A percentile compares a stretch with the other conserved stretches of the same genome.
These are phyloP conservation scores for Solenopsis fugax DNA, from an alignment of 1,140 invertebrate species.

Conservation along the genomic window DNA sequence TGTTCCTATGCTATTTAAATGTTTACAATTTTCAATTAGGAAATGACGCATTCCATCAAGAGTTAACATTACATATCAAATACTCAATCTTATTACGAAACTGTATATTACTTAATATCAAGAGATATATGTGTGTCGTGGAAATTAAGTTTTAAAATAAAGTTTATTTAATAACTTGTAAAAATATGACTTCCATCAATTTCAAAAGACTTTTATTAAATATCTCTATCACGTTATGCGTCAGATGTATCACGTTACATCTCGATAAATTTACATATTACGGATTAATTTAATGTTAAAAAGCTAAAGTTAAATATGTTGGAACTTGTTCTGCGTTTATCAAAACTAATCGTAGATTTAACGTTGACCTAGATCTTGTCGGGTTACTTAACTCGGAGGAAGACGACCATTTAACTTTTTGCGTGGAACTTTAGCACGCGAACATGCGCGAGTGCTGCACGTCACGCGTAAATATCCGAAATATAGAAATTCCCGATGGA, in stretches of 20 bases:
- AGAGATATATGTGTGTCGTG: too few species aligned
- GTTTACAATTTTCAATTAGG: neutral
- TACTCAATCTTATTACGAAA: neutral
- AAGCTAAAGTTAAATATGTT: neutral
- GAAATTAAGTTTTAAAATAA: neutral
- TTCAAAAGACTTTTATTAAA: neutral
- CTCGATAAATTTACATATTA: neutral
- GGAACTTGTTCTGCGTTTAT: constrained; percentile 35
- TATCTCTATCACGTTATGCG: neutral
- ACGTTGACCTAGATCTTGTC: constrained; percentile 53
- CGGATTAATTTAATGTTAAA: neutral
- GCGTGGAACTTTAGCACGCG: constrained; percentile 34
- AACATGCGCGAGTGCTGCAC: constrained; percentile 6
- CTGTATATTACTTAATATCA: neutral
- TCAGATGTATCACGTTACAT: neutral
- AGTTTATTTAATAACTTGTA: neutral
- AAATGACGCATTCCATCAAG: neutral
- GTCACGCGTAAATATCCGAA: constrained; percentile 19
- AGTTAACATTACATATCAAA: neutral
- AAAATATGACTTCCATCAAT: neutral
- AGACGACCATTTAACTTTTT: constrained; percentile 61
- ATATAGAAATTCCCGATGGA: neutral
- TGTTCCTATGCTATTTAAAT: neutral
- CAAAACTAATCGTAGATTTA: constrained; percentile 58
- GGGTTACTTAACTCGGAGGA: constrained; percentile 50